Percentiles rank a stretch among this genome's conserved stretches.
phyloP scores from a whole-genome alignment of 2,888 invertebrate species.

The Frankliniella intonsa region DNA sequence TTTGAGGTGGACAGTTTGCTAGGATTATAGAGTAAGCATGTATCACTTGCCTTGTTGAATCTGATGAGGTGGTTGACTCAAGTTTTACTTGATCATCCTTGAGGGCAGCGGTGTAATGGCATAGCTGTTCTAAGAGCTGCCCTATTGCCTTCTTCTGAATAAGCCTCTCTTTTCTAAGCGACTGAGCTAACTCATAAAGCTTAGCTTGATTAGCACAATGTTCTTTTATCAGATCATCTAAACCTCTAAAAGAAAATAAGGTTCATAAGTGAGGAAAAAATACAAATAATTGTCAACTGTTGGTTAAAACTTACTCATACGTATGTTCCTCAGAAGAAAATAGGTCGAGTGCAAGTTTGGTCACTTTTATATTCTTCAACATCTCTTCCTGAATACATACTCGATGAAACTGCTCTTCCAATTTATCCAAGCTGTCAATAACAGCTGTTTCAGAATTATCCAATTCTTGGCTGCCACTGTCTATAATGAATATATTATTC shows the following conservation, averaged over 20 bases:
- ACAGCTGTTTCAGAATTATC: not conserved
- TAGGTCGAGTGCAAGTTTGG: not conserved
- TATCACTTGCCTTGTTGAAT: not conserved
- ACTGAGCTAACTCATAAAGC: not conserved
- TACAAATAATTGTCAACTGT: too few species aligned
- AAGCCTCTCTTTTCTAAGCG: not conserved
- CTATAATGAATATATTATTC: too few species aligned
- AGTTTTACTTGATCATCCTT: not conserved
- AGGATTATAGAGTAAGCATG: too few species aligned
- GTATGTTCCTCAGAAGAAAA: not conserved
- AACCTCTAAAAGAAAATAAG: not conserved
- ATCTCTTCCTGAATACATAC: not conserved
- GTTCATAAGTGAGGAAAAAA: not conserved
- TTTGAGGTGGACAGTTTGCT: not conserved
- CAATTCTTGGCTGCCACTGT: not conserved
- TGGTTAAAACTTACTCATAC: not conserved
- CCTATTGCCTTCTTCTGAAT: not conserved
- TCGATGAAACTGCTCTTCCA: not conserved
- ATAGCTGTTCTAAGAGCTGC: not conserved
- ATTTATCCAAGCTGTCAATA: not conserved
- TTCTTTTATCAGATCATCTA: not conserved
- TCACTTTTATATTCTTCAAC: not conserved
- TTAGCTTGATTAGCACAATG: slow-evolving; percentile 5
- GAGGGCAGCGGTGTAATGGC: not conserved
- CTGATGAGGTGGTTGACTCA: not conserved